A percentile compares a stretch with the other conserved stretches of the same genome.
Evolutionary conservation across 2,888 invertebrate genomes (phyloP).

Genomic region (Ganaspis brasiliensis): DNA sequence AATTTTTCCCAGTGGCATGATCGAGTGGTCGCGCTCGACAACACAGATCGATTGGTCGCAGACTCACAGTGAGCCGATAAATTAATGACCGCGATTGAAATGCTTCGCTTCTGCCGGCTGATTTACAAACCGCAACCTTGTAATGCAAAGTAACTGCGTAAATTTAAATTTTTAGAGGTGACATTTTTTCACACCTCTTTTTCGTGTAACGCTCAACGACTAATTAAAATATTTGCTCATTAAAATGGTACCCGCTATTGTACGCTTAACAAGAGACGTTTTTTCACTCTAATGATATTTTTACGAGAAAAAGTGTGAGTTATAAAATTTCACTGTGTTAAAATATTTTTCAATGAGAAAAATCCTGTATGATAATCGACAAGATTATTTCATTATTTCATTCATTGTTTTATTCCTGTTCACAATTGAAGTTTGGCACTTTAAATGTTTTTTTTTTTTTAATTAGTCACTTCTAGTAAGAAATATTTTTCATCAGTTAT

Average conservation of each 20-base stretch:
- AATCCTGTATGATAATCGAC: too few species aligned
- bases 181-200: slow-evolving; percentile 10
- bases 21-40: slow-evolving; percentile 41
- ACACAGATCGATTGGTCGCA: slow-evolving; percentile 39
- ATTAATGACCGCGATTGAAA: slow-evolving; percentile 42
- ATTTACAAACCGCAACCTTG: slow-evolving; percentile 40
- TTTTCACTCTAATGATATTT: neutral
- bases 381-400: too few species aligned
- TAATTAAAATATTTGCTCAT: slow-evolving; percentile 34
- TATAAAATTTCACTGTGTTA: too few species aligned
- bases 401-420: too few species aligned
- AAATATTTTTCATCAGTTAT: too few species aligned
- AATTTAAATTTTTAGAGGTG: slow-evolving; percentile 37
- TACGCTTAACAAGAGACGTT: neutral
- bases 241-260: neutral
- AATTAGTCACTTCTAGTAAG: too few species aligned
- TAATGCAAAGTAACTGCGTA: slow-evolving; percentile 33
- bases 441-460: too few species aligned
- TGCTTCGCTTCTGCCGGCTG: slow-evolving; percentile 38
- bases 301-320: too few species aligned
- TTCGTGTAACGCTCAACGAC: slow-evolving; percentile 3
- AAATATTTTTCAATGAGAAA: too few species aligned
- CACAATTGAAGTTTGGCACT: too few species aligned
- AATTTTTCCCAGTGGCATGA: slow-evolving; percentile 45
- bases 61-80: slow-evolving; percentile 41